Evolutionary conservation across 1,140 invertebrate species (phyloP).

Genomic region (Lasioglossum albipes): DNA sequence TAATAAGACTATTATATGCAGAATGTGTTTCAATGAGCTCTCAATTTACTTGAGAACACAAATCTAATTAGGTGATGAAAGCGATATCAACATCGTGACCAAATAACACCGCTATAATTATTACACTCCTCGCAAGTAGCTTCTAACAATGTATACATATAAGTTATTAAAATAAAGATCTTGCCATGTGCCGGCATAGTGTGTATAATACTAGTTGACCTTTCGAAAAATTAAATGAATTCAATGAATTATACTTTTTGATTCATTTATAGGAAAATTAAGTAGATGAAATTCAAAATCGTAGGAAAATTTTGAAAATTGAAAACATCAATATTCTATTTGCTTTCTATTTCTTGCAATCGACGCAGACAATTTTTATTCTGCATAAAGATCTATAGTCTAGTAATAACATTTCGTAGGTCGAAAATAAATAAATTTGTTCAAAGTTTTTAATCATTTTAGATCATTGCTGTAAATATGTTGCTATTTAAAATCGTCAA

Average conservation of each 20-base stretch:
- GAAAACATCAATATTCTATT: too few species aligned
- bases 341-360: too few species aligned
- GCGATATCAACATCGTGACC: background rate
- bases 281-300: too few species aligned
- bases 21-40: background rate
- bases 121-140: too few species aligned
- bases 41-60: background rate
- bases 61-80: background rate
- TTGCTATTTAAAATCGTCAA: background rate
- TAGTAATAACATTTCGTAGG: too few species aligned
- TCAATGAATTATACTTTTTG: background rate
- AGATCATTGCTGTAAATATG: background rate
- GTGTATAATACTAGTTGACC: background rate
- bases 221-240: background rate
- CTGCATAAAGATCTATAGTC: too few species aligned
- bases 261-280: too few species aligned
- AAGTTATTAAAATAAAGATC: background rate
- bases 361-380: too few species aligned
- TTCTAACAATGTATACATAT: too few species aligned
- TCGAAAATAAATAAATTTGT: too few species aligned
- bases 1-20: constrained; percentile 9
- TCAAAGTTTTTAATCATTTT: too few species aligned
- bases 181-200: background rate
- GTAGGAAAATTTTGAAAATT: too few species aligned
- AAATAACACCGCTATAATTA: background rate